These are phyloP conservation scores for Anguilla obscura DNA, from an alignment of 2,797 vertebrate genomes.

Conservation along the genomic window DNA sequence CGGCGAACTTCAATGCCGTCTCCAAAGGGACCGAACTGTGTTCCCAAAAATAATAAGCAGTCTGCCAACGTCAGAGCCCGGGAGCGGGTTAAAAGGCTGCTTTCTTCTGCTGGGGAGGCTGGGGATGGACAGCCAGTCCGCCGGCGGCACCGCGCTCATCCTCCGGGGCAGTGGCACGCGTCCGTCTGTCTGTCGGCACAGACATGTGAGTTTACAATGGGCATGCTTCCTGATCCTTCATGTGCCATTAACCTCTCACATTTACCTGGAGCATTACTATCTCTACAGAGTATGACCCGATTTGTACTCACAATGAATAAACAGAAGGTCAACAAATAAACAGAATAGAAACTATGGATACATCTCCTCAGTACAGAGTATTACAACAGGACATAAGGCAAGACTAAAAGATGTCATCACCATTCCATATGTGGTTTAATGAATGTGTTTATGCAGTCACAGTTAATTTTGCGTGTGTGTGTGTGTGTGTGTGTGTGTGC, in stretches of 20 bases:
- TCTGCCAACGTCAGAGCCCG: conserved; percentile 54
- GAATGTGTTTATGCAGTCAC: not conserved
- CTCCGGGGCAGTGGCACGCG: not conserved
- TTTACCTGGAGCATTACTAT: not conserved
- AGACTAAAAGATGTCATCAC: not conserved
- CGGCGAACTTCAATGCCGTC: conserved; percentile 72
- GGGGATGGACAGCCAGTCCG: not conserved
- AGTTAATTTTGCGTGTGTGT: no score
- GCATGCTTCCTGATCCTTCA: not conserved
- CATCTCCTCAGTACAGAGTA: not conserved
- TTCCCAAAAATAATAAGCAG: conserved; percentile 76
- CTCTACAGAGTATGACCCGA: not conserved
- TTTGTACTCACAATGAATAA: not conserved
- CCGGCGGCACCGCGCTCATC: not conserved
- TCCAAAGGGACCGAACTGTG: conserved; percentile 70
- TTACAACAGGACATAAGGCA: not conserved
- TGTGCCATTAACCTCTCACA: not conserved
- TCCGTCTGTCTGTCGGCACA: not conserved
- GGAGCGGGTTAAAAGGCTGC: conserved; percentile 45
- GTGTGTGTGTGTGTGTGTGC: no score
- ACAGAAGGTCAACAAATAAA: no score
- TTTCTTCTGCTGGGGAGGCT: conserved; percentile 4
- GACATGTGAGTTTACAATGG: not conserved
- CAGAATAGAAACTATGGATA: not conserved
- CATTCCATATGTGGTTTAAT: not conserved